phyloP scores from a whole-genome alignment of 2,888 invertebrate species.

The Parnassius apollo region DNA sequence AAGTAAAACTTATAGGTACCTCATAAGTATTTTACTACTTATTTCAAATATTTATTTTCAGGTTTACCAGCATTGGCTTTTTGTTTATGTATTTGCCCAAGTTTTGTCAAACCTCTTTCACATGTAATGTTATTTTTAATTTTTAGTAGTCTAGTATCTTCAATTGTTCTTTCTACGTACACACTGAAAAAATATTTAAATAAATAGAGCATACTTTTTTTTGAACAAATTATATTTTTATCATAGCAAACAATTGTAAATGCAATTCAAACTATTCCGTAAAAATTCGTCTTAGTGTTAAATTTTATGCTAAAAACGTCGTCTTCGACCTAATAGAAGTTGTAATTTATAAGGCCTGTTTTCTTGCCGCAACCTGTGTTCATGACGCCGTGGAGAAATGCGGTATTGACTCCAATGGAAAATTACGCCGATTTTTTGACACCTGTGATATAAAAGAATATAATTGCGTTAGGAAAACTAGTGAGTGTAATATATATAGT shows the following conservation, averaged over 20 bases:
- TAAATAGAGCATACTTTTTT: no score
- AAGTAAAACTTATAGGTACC: no score
- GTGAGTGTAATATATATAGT: slow-evolving; percentile 37
- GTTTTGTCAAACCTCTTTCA: slow-evolving; percentile 9
- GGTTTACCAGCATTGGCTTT: slow-evolving; percentile 7
- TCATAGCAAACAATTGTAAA: no score
- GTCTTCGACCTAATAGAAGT: background rate
- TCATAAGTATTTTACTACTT: background rate
- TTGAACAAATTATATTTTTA: no score
- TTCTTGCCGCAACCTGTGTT: slow-evolving; percentile 58
- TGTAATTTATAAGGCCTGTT: slow-evolving; percentile 51
- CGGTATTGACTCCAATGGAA: slow-evolving; percentile 42
- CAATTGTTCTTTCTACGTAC: background rate
- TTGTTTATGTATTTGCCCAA: background rate
- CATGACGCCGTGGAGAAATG: slow-evolving; percentile 55
- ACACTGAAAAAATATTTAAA: no score
- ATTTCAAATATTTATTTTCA: slow-evolving; percentile 5
- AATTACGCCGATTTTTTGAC: slow-evolving; percentile 55
- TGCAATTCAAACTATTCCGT: no score
- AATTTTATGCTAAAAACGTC: background rate
- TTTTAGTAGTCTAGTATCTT: background rate
- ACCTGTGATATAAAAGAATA: slow-evolving; percentile 64
- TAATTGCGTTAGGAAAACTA: slow-evolving; percentile 53
- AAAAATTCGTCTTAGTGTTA: no score
- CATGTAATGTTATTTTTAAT: slow-evolving; percentile 13